Conservation (phyloP, 2,113 vertebrate genomes). For the Lichenostomus cassidix region DNA sequence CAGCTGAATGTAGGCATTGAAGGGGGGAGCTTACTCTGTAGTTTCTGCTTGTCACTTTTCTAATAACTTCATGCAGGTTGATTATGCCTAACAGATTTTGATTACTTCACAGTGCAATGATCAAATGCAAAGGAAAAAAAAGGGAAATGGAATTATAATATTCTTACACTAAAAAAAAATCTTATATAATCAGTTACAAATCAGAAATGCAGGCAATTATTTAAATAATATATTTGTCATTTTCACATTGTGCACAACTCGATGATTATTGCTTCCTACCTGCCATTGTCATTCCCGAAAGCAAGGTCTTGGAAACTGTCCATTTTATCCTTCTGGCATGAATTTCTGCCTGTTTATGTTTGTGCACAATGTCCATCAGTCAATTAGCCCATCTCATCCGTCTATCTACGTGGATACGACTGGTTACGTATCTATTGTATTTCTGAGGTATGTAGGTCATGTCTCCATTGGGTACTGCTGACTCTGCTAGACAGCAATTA, state of each 20-base stretch:
- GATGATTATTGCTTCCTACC: neutral
- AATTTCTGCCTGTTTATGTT: conserved; percentile 21
- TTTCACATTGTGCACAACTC: neutral
- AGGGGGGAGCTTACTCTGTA: neutral
- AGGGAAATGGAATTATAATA: neutral
- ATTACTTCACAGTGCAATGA: neutral
- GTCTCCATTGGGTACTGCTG: conserved; percentile 49
- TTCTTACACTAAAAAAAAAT: neutral
- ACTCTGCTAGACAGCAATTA: conserved; percentile 39
- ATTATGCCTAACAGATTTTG: neutral
- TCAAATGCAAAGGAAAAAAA: neutral
- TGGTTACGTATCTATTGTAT: conserved; percentile 1
- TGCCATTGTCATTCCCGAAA: neutral
- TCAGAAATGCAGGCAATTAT: neutral
- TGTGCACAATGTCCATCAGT: neutral
- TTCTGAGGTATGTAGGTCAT: conserved; percentile 61
- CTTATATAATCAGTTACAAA: neutral
- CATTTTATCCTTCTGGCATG: neutral
- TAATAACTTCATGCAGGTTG: neutral
- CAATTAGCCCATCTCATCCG: conserved; percentile 17
- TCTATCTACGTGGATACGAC: neutral
- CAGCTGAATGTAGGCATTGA: neutral
- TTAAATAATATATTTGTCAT: neutral
- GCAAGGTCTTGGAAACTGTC: neutral
- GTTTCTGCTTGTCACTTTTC: neutral